Conservation (phyloP, 2,113 vertebrate genomes). For the Echinops telfairi region DNA sequence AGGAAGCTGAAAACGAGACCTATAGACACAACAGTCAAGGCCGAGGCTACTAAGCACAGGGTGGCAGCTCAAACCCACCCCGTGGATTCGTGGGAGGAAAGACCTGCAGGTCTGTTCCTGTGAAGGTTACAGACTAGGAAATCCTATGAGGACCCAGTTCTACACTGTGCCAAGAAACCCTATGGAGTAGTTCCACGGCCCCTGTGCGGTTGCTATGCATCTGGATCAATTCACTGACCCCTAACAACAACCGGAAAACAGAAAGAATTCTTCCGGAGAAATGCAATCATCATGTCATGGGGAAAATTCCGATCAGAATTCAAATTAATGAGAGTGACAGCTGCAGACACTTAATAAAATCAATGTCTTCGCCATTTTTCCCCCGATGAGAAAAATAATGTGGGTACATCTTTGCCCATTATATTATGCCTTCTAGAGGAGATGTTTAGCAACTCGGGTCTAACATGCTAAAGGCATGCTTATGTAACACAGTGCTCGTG, state of each 20-base stretch:
- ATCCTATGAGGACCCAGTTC: not conserved
- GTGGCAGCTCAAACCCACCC: not conserved
- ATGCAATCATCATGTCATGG: not conserved
- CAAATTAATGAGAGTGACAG: not conserved
- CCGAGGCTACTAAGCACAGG: not conserved
- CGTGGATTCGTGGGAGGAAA: not conserved
- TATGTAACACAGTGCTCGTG: rapidly evolving
- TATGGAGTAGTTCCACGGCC: not conserved
- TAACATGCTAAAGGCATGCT: too few relatives aligned
- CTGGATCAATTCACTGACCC: not conserved
- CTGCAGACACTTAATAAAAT: not conserved
- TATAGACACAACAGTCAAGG: not conserved
- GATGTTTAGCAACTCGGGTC: not conserved
- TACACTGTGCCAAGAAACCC: not conserved
- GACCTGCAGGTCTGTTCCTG: not conserved
- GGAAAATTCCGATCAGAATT: not conserved
- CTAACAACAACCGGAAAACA: not conserved
- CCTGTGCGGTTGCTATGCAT: not conserved
- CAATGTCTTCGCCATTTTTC: not conserved
- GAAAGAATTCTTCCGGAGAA: not conserved
- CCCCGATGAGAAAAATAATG: not conserved
- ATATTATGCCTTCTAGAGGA: not conserved
- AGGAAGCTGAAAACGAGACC: not conserved
- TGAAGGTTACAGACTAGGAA: not conserved
- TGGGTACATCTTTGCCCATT: not conserved